A percentile compares a stretch with the other conserved stretches of the same genome.
phyloP scores from a whole-genome alignment of 2,113 vertebrate genomes.

The Anseranas semipalmata region DNA sequence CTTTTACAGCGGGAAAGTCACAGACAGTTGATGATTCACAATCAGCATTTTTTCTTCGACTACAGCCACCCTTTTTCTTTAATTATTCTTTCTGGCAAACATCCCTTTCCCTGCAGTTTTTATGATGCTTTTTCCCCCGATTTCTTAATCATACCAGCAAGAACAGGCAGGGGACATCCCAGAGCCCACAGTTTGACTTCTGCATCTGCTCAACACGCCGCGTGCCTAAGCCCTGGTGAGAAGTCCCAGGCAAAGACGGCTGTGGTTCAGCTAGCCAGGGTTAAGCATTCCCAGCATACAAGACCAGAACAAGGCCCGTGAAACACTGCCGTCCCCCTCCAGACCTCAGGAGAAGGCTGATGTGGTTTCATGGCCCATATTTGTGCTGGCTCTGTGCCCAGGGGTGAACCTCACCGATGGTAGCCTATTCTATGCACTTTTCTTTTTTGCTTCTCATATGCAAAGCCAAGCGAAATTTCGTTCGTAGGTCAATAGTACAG shows the following conservation, averaged over 20 bases:
- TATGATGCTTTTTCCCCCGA: fast-evolving
- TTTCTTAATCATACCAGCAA: background rate
- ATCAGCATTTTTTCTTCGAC: background rate
- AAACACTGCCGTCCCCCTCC: background rate
- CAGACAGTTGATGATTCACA: conserved; percentile 27
- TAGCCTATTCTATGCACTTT: background rate
- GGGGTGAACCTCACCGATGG: background rate
- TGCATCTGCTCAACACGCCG: fast-evolving
- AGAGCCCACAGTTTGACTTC: background rate
- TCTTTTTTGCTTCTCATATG: background rate
- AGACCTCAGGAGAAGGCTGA: background rate
- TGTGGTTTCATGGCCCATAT: fast-evolving
- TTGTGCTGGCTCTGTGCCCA: background rate
- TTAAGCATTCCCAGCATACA: fast-evolving
- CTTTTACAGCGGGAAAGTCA: conserved; percentile 20
- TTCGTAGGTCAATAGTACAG: background rate
- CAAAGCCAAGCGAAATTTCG: background rate
- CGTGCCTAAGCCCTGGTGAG: background rate
- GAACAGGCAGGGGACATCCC: background rate
- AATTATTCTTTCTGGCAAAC: background rate
- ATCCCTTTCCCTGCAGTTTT: background rate
- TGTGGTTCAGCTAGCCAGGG: background rate
- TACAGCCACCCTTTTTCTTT: background rate
- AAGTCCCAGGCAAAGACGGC: background rate
- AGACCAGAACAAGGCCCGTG: background rate